These are phyloP conservation scores for Ptilodon capucinus DNA, from an alignment of 2,888 invertebrate species.

Conservation along the genomic window DNA sequence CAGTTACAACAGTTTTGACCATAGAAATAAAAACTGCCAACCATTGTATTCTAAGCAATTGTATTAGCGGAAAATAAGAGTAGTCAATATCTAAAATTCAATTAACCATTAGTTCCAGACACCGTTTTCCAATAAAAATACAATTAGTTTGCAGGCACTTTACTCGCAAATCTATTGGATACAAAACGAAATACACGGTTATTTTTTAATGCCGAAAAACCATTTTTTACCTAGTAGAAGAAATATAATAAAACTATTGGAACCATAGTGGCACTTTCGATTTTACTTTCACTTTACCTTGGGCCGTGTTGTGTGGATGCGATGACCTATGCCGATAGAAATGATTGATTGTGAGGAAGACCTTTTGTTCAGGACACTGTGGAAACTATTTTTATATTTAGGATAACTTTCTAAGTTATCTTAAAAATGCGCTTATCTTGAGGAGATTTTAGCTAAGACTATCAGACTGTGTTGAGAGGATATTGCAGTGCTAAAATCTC, in stretches of 20 bases:
- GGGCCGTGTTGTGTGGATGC: constrained; percentile 52
- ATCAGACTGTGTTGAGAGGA: too few relatives aligned
- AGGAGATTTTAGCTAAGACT: too few relatives aligned
- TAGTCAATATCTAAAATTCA: neutral
- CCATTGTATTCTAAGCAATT: neutral
- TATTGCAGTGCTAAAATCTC: too few relatives aligned
- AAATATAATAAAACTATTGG: constrained; percentile 36
- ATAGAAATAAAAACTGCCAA: neutral
- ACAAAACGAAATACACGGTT: neutral
- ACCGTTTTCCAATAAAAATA: neutral
- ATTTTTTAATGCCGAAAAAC: neutral
- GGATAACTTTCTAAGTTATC: too few relatives aligned
- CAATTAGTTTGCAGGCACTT: constrained; percentile 1
- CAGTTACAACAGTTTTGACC: neutral
- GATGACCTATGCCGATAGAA: constrained; percentile 39
- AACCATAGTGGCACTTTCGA: constrained; percentile 56
- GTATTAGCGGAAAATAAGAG: neutral
- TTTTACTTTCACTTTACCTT: constrained; percentile 66
- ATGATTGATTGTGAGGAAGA: constrained; percentile 17
- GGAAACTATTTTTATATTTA: too few relatives aligned
- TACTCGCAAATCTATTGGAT: neutral
- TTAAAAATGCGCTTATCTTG: too few relatives aligned
- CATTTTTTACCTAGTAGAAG: constrained; percentile 15
- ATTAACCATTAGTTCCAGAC: constrained; percentile 17
- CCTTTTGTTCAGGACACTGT: neutral